Conservation (phyloP, 2,888 invertebrate genomes). For the Venusia cambrica region DNA sequence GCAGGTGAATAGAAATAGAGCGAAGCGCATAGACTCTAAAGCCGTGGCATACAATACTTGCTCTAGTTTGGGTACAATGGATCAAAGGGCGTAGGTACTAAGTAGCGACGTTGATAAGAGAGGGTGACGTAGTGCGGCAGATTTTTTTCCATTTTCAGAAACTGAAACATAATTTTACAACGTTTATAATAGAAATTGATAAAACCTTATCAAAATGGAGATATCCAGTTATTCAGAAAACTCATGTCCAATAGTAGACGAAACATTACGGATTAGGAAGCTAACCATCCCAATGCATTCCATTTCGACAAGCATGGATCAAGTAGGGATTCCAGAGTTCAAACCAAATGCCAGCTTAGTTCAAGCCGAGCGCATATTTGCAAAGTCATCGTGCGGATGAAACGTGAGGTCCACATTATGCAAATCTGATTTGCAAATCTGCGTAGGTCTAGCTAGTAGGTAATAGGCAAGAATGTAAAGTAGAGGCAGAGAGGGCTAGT, state of each 20-base stretch:
- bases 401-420: neutral
- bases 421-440: slow-evolving; percentile 2
- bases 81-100: slow-evolving; percentile 4
- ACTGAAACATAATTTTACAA: too few relatives aligned
- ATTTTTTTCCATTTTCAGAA: too few relatives aligned
- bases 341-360: slow-evolving; percentile 1
- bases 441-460: too few relatives aligned
- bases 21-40: neutral
- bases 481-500: too few relatives aligned
- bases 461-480: too few relatives aligned
- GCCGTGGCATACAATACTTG: slow-evolving; percentile 8
- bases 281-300: neutral
- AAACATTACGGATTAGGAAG: neutral
- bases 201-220: too few relatives aligned
- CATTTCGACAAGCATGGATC: neutral
- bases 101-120: too few relatives aligned
- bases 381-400: slow-evolving; percentile 1
- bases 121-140: too few relatives aligned
- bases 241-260: too few relatives aligned
- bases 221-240: too few relatives aligned
- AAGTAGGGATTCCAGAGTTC: slow-evolving; percentile 1
- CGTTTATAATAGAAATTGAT: too few relatives aligned
- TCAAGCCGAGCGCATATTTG: slow-evolving; percentile 1
- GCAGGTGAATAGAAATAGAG: slow-evolving; percentile 1
- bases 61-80: slow-evolving; percentile 10